Conservation (phyloP, 2,888 invertebrate genomes). For the Drosophila nr. medialis region DNA sequence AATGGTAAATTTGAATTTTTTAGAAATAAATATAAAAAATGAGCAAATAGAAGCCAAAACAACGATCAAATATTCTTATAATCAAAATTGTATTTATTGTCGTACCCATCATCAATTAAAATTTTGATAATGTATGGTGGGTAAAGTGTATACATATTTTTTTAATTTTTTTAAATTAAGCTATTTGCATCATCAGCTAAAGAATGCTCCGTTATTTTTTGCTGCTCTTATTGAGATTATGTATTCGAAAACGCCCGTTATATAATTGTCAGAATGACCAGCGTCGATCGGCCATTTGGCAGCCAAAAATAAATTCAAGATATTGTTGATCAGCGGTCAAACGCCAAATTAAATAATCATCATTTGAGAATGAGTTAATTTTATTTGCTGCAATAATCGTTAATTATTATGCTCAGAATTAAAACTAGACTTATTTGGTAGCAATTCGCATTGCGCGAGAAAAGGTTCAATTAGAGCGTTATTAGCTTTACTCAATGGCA, state of each 20-base stretch:
- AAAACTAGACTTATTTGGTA: slow-evolving; percentile 23
- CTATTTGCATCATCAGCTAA: background rate
- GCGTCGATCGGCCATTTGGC: slow-evolving; percentile 29
- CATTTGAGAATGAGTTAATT: slow-evolving; percentile 11
- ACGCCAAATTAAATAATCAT: slow-evolving; percentile 4
- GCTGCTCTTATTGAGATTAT: slow-evolving; percentile 13
- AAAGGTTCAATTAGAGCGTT: slow-evolving; percentile 57
- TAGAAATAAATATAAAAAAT: background rate
- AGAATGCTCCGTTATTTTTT: background rate
- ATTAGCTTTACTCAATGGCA: slow-evolving; percentile 6
- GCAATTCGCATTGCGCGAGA: slow-evolving; percentile 13
- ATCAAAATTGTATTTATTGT: background rate
- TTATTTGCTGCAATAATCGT: slow-evolving; percentile 21
- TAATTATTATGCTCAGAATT: slow-evolving; percentile 26
- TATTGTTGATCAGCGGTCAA: slow-evolving; percentile 34
- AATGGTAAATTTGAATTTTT: background rate
- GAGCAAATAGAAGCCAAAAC: background rate
- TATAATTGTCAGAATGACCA: slow-evolving; percentile 39
- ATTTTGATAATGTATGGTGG: background rate
- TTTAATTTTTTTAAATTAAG: background rate
- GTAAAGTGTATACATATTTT: background rate
- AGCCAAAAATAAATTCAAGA: slow-evolving; percentile 25
- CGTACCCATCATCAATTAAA: background rate
- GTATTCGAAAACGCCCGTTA: slow-evolving; percentile 40
- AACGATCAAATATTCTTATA: background rate